Evolutionary conservation across 2,797 vertebrate genomes (phyloP), one percentile per base, ranked within the genome.

Genomic region (Lagodon rhomboides): DNA sequence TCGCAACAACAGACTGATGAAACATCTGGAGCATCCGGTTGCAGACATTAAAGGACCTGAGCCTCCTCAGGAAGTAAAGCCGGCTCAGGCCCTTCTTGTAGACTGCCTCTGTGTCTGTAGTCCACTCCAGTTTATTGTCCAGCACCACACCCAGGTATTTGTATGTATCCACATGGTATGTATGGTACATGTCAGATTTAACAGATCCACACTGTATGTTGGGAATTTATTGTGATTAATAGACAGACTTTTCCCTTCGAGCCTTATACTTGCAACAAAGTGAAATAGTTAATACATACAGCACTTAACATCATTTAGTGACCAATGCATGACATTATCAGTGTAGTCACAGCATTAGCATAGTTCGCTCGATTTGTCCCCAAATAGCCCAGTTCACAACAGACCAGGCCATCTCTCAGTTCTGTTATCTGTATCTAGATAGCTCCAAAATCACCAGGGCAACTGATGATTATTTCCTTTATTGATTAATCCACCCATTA

Each of bases 401-500:
- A 73, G 49, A 82, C 47, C 6, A 23, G 44, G 47, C n/a, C 20
- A 68, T 66, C 25, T 43, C 18, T 70, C 50, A 7, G 38, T 59
- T 77, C 25, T 53, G 64, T 73, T 62, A 27, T 56, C 25, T 59
- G 17, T 17, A 69, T 73, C 20, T 20, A 62, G 76, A 44, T 34
- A 34, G 2, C 49, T 68, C n/a, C 62, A 61, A 69, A 20, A 22
- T 23, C 54, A 76, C 69, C 51, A 73, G 5, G 67, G 66, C 3
- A 34, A 34, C 34, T 9, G 30, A 22, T 53, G 73, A 78, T 86
- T 85, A 86, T 34, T 34, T 34, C 34, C 34, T 34, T 34, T 8
- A 9, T 34, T 34, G 34, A 34, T 34, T 34, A 34, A 9, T 34
- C 34, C 8, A 1, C 34, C 2, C 8, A 34, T 34, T 34, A 9